Conservation (phyloP, 2,888 invertebrate species). For the Tetropium fuscum region DNA sequence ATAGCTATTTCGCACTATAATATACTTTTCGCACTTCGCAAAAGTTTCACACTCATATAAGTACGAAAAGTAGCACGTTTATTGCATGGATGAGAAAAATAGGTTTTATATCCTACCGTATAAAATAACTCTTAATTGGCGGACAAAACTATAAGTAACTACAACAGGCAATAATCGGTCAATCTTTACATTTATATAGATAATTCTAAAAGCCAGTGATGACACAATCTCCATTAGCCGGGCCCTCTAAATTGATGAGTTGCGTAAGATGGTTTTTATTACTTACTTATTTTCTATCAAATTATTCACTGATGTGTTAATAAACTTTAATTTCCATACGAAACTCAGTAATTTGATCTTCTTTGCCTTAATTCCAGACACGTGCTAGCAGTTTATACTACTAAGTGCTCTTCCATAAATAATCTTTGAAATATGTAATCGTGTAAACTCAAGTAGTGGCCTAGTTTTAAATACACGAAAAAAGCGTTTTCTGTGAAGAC, state of each 20-base stretch:
- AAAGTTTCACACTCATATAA: too few species aligned
- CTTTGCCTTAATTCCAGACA: slow-evolving; percentile 6
- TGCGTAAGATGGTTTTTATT: slow-evolving; percentile 17
- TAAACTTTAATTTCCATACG: slow-evolving; percentile 14
- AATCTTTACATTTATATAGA: not conserved
- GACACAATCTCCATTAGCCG: slow-evolving; percentile 11
- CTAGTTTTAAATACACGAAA: slow-evolving; percentile 17
- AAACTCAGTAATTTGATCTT: slow-evolving; percentile 6
- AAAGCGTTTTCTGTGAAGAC: not conserved
- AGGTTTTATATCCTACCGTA: too few species aligned
- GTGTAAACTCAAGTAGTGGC: slow-evolving; percentile 5
- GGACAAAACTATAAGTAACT: too few species aligned
- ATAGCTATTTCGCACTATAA: too few species aligned
- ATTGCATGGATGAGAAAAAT: too few species aligned
- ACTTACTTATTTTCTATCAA: slow-evolving; percentile 12
- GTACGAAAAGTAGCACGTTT: too few species aligned
- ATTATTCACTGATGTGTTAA: slow-evolving; percentile 13
- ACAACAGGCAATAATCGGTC: too few species aligned
- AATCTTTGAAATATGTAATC: slow-evolving; percentile 7
- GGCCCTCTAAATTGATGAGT: slow-evolving; percentile 11
- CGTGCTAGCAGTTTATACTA: slow-evolving; percentile 14
- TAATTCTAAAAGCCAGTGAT: not conserved
- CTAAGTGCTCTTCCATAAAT: slow-evolving; percentile 6
- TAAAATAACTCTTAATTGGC: too few species aligned
- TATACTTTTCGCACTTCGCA: too few species aligned